Percentiles rank a stretch among this genome's conserved stretches.
phyloP scores from a whole-genome alignment of 1,140 invertebrate species.

The Aphaenogaster ashmeadi region DNA sequence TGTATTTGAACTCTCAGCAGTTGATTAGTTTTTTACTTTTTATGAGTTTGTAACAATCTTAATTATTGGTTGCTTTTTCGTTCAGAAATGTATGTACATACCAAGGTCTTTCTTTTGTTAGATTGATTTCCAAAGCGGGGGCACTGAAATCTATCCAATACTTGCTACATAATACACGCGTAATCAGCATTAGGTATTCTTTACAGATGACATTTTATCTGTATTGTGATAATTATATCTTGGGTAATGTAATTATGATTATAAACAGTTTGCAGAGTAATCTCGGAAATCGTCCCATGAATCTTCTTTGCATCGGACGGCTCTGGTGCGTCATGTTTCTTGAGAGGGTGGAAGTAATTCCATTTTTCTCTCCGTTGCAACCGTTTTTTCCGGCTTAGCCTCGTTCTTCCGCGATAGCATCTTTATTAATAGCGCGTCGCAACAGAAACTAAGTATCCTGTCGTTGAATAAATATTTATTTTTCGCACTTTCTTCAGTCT shows the following conservation, averaged over 20 bases:
- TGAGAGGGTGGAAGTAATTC: conserved; percentile 48
- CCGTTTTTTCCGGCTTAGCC: conserved; percentile 55
- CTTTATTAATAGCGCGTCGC: conserved; percentile 50
- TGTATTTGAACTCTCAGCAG: conserved; percentile 13
- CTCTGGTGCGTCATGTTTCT: conserved; percentile 27
- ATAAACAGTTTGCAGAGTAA: conserved; percentile 15
- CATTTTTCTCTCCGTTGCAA: conserved; percentile 43
- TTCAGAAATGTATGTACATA: neutral
- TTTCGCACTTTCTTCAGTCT: neutral
- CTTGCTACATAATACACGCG: neutral
- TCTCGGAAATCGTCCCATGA: conserved; percentile 17
- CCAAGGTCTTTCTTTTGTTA: neutral
- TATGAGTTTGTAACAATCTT: neutral
- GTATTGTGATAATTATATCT: neutral
- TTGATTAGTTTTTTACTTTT: conserved; percentile 3
- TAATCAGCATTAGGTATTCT: neutral
- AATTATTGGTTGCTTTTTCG: neutral
- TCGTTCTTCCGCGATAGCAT: conserved; percentile 47
- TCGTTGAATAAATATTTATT: conserved; percentile 53
- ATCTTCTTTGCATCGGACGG: conserved; percentile 27
- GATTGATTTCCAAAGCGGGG: neutral
- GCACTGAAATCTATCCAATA: neutral
- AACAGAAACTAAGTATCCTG: conserved; percentile 37
- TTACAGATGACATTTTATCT: neutral
- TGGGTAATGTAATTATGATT: conserved; percentile 42